Base-by-base conservation (phyloP, 2,797 vertebrate genomes). In the Potorous gilbertii region DNA sequence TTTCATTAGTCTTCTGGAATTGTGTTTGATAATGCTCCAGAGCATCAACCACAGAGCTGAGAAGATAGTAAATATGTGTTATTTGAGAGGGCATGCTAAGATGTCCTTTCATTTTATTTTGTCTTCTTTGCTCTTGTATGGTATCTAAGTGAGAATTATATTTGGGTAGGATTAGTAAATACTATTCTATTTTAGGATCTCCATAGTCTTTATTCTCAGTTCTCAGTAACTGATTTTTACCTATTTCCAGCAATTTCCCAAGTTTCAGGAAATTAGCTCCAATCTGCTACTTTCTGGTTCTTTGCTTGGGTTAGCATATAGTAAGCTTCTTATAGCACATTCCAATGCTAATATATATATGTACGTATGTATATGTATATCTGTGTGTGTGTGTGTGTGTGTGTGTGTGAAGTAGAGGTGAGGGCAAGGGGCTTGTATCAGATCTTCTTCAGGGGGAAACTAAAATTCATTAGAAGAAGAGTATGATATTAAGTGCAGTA, bases 251-350 rank as follows among this genome's bases (percentile, higher is more conserved):
- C 34, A 29, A 56, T 57, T 91, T 90, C 18, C 54, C 95, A 0
- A 56, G 91, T 74, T 93, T 95, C 31, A 66, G 4, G 59, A 91
- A 95, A 94, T 91, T 57, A 93, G 91, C 46, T 66, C 31, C 16
- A 62, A 55, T 3, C 6, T 24, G 5, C 13, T 0, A 18, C 54
- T 55, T 93, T 40, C 12, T 95, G 91, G 18, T 90, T 92, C 89
- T 54, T 93, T 91, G 24, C 31, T 46, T 92, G 27, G 4, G 12
- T 90, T 31, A 92, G 92, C 90, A 52, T 6, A 89, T 62, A 50
- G 2, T 31, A 24, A 21, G 24, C 52, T 34, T 91, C 92, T 81
- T 62, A 90, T 4, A 95, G 62, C 4, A 52, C 56, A 10, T 93
- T 56, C 56, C 81, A 91, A 2, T n/a, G 5, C 1, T 56, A 46